These are phyloP conservation scores for Amiota mariae DNA, from an alignment of 2,888 invertebrate genomes.

Conservation along the genomic window DNA sequence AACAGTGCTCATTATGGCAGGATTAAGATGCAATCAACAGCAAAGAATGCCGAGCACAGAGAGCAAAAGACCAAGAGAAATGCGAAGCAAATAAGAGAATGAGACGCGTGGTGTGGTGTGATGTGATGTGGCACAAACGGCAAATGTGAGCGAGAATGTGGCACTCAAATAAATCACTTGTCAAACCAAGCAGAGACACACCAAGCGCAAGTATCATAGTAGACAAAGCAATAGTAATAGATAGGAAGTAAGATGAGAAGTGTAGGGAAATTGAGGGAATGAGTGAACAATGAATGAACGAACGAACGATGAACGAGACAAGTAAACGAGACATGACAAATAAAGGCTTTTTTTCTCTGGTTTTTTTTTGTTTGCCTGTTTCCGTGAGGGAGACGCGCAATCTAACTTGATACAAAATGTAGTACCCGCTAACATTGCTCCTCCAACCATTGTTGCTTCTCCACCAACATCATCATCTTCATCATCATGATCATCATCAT, in stretches of 20 bases:
- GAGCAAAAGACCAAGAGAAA: not conserved
- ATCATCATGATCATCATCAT: no score
- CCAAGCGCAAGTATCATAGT: not conserved
- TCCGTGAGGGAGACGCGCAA: not conserved
- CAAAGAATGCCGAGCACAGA: constrained; percentile 52
- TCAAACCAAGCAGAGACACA: constrained; percentile 41
- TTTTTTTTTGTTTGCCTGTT: not conserved
- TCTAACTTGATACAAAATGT: constrained; percentile 18
- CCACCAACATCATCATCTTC: no score
- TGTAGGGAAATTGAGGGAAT: not conserved
- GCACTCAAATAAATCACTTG: constrained; percentile 70
- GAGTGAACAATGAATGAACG: not conserved
- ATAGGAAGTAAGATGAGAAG: constrained; percentile 42
- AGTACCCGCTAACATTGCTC: not conserved
- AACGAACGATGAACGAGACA: not conserved
- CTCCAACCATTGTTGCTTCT: not conserved
- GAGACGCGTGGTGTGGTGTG: not conserved
- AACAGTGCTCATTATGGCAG: constrained; percentile 69
- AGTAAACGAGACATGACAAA: not conserved
- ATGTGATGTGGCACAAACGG: not conserved
- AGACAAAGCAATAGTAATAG: constrained; percentile 44
- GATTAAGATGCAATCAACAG: constrained; percentile 71
- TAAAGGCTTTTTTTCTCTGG: not conserved
- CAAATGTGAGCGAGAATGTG: constrained; percentile 43
- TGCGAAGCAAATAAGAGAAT: not conserved